These are phyloP conservation scores for Micromesistius poutassou DNA, from an alignment of 2,797 vertebrate species.

Conservation along the genomic window DNA sequence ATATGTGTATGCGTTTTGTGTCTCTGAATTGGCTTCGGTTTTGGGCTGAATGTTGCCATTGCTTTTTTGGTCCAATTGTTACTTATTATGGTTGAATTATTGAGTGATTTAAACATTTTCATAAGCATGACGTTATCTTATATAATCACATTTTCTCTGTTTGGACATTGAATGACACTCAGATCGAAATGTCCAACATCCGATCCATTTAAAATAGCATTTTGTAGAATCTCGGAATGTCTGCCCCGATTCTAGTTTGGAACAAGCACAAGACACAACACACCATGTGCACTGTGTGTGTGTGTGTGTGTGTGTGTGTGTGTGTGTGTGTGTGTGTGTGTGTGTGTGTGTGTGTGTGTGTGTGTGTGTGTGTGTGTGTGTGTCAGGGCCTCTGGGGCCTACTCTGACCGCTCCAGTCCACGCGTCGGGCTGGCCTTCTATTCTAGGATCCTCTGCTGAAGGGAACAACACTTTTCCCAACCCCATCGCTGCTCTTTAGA, in stretches of 20 bases:
- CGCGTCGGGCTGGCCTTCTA: conserved; percentile 51
- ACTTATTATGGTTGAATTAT: neutral
- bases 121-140: neutral
- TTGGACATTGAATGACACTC: neutral
- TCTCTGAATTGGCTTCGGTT: neutral
- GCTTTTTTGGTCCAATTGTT: neutral
- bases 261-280: neutral
- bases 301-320: neutral
- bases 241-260: neutral
- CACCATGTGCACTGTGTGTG: neutral
- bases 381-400: conserved; percentile 57
- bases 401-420: conserved; percentile 50
- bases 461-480: conserved; percentile 54
- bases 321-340: neutral
- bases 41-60: neutral
- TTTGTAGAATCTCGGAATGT: neutral
- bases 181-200: neutral
- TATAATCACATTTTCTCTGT: neutral
- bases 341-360: conserved; percentile 26
- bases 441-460: conserved; percentile 68
- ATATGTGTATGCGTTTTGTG: conserved; percentile 8
- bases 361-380: conserved; percentile 34
- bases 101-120: neutral
- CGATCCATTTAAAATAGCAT: neutral
- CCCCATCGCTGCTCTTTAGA: conserved; percentile 49